Evolutionary conservation across 2,888 invertebrate species (phyloP), one percentile per base, ranked within the genome.

Genomic region (Epiblema foenella): DNA sequence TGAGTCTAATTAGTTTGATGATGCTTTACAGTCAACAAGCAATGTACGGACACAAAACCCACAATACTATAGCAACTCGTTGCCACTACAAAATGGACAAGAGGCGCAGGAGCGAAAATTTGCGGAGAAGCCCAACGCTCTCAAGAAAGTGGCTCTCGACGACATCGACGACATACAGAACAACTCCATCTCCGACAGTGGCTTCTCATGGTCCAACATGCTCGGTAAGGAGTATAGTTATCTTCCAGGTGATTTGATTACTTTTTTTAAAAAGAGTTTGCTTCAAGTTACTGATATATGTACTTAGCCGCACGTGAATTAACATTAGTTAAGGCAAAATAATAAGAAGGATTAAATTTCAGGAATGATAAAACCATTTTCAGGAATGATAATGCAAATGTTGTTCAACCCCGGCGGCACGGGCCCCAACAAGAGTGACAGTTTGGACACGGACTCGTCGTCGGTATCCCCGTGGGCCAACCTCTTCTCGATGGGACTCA

Each of bases 141-240:
- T 97, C 81, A 98, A 98, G 91, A 98, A 98, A 91, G 97, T 97
- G 5, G 96, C 96, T 2, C 87, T 96, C 42, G 97, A 97, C 80
- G 97, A 97, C 84, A 88, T 97, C 75, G 97, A 97, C 78, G 97
- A 97, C 78, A 94, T 97, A 75, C 95, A 96, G 85, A 96, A 95
- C 75, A 98, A 97, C 89, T 96, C 96, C 77, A 96, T 97, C 80
- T 95, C 96, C 70, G 96, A 96, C 76, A 93, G 94, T 63, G 97
- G 97, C 68, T 98, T 98, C 87, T 97, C 97, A 20, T 98, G 98
- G 98, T 96, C 97, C 62, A 97, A 97, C 88, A 95, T 98, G 95
- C 91, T 98, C 80, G 96, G 96, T 95, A 83, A 82, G 85, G 85
- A 81, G 82, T 75, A 59, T 60, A 65, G 63, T 74, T 66, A 29